A percentile compares a stretch with the other conserved stretches of the same genome.
phyloP scores from a whole-genome alignment of 2,113 vertebrate species.

The Cheirogaleus medius region DNA sequence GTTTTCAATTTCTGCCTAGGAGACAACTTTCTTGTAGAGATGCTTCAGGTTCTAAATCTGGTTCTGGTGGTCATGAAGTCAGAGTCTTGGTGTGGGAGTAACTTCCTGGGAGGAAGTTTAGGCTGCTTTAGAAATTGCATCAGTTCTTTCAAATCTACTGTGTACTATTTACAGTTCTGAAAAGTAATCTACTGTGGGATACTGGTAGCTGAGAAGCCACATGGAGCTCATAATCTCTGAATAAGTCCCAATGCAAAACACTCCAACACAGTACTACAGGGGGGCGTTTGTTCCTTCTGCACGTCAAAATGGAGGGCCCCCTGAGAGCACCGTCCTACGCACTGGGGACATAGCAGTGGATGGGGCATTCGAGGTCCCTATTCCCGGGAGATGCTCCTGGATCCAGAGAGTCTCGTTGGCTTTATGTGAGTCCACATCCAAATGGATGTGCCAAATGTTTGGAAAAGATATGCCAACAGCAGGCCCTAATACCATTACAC shows the following conservation, averaged over 20 bases:
- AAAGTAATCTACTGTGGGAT: constrained; percentile 38
- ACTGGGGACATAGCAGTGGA: fast-evolving
- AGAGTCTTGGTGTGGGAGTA: neutral
- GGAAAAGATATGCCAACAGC: neutral
- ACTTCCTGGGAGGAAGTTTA: constrained; percentile 58
- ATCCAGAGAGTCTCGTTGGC: neutral
- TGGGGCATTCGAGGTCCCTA: fast-evolving
- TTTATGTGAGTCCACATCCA: neutral
- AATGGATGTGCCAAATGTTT: neutral
- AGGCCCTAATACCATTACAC: neutral
- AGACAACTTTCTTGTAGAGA: neutral
- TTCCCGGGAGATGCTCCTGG: fast-evolving
- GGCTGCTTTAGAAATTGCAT: constrained; percentile 47
- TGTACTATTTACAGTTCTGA: neutral
- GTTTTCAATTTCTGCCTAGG: neutral
- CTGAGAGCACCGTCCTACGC: fast-evolving
- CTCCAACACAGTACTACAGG: fast-evolving
- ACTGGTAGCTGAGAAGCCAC: constrained; percentile 18
- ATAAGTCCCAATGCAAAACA: neutral
- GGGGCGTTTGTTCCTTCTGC: fast-evolving
- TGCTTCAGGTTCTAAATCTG: constrained; percentile 28
- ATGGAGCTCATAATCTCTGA: neutral
- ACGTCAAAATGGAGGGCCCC: fast-evolving
- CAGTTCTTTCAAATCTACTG: constrained; percentile 17
- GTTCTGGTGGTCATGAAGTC: neutral